phyloP scores from a whole-genome alignment of 2,888 invertebrate species.

The Agrotis segetum region DNA sequence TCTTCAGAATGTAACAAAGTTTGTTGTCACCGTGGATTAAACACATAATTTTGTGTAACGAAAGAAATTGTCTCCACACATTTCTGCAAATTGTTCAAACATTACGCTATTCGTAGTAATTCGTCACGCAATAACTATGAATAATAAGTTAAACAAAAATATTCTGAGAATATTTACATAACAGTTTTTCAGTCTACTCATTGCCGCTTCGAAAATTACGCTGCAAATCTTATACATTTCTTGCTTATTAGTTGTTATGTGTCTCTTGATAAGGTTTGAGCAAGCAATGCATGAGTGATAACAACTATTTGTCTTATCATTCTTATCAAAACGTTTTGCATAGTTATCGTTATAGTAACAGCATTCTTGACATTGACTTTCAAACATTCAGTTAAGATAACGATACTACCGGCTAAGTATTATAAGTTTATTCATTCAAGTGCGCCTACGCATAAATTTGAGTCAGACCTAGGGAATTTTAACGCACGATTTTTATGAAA shows the following conservation, averaged over 20 bases:
- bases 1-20: neutral
- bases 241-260: neutral
- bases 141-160: constrained; percentile 44
- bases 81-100: constrained; percentile 18
- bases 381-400: neutral
- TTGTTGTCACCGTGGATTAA: neutral
- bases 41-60: neutral
- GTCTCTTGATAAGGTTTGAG: neutral
- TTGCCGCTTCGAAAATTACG: neutral
- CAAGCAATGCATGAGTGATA: constrained; percentile 24
- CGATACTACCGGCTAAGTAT: constrained; percentile 4
- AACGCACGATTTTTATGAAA: constrained; percentile 34
- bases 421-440: neutral
- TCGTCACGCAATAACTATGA: constrained; percentile 45
- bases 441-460: constrained; percentile 12
- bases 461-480: constrained; percentile 37
- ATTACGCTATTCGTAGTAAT: constrained; percentile 5
- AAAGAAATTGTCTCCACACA: constrained; percentile 2
- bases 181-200: constrained; percentile 6
- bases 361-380: constrained; percentile 49
- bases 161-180: constrained; percentile 43
- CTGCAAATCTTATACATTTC: constrained; percentile 29
- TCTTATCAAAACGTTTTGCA: constrained; percentile 32
- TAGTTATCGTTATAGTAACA: constrained; percentile 9
- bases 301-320: neutral